Conservation (phyloP, 2,113 vertebrate genomes). For the Lutjanus erythropterus region DNA sequence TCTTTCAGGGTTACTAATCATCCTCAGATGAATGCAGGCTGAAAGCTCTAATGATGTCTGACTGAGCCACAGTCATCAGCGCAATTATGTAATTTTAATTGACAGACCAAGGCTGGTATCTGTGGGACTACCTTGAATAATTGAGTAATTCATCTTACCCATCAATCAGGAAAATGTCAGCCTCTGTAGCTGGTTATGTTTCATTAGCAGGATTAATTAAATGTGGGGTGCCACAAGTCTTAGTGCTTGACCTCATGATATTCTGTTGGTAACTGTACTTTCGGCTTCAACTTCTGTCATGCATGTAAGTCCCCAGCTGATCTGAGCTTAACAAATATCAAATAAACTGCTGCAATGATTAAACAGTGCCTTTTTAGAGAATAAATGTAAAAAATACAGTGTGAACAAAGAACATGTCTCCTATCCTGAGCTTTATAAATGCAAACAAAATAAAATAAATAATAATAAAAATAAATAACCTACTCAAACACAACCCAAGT, state of each 20-base stretch:
- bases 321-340: neutral
- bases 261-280: neutral
- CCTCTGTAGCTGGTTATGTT: neutral
- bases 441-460: too few relatives aligned
- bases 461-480: too few relatives aligned
- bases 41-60: neutral
- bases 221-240: neutral
- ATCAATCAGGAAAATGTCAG: neutral
- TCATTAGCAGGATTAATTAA: neutral
- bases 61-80: neutral
- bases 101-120: constrained; percentile 13
- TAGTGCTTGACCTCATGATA: neutral
- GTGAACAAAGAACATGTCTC: neutral
- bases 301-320: neutral
- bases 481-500: neutral
- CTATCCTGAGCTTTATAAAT: neutral
- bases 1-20: neutral
- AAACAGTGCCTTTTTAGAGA: neutral
- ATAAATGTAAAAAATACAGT: neutral
- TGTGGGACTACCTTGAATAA: neutral
- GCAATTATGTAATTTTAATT: neutral
- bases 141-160: constrained; percentile 13
- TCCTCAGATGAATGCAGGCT: constrained; percentile 12
- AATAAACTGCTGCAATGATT: neutral
- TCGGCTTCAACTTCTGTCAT: neutral